phyloP scores from a whole-genome alignment of 2,888 invertebrate species.

The Mesoligia furuncula region DNA sequence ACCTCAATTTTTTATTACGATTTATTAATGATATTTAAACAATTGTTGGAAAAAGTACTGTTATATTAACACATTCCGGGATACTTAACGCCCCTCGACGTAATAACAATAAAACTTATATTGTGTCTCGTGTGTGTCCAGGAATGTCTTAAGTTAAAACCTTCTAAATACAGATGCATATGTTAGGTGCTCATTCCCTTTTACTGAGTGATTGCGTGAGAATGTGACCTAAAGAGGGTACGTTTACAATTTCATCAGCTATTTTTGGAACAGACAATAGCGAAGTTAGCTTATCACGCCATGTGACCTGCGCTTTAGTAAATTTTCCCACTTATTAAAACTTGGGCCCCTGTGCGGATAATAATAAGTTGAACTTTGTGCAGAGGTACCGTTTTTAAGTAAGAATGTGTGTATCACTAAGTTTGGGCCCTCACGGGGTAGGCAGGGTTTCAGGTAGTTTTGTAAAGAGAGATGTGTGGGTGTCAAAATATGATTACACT shows the following conservation, averaged over 20 bases:
- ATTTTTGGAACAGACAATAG: not conserved
- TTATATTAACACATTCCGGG: no score
- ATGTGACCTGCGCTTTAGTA: not conserved
- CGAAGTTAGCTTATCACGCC: not conserved
- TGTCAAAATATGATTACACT: not conserved
- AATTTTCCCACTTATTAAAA: conserved; percentile 35
- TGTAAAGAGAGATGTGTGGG: not conserved
- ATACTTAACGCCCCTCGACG: no score
- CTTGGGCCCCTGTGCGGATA: conserved; percentile 45
- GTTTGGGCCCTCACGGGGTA: conserved; percentile 38
- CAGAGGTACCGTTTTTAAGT: conserved; percentile 48
- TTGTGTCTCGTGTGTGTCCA: no score
- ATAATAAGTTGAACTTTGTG: conserved; percentile 40
- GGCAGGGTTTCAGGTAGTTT: conserved; percentile 22
- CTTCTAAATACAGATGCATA: not conserved
- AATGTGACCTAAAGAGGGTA: no score
- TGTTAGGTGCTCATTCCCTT: not conserved
- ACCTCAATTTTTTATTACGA: not conserved
- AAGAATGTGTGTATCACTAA: conserved; percentile 55
- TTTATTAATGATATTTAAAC: not conserved
- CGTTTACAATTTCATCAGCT: not conserved
- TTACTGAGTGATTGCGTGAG: not conserved
- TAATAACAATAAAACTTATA: no score
- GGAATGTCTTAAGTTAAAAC: no score
- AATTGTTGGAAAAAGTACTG: not conserved